Conservation (phyloP, 2,113 vertebrate species). For the Dascyllus trimaculatus region DNA sequence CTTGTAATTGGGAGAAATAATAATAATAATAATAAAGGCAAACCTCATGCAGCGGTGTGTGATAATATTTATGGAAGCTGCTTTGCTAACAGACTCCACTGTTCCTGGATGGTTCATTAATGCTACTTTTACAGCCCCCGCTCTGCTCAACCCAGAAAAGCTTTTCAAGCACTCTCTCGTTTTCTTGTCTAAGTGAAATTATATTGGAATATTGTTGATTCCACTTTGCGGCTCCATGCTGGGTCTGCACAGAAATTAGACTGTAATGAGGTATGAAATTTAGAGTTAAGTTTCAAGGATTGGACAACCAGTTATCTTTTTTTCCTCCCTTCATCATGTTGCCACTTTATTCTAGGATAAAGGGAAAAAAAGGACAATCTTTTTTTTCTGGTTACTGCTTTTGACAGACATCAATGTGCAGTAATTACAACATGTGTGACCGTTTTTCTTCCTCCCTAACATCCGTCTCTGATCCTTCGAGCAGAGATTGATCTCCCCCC, state of each 20-base stretch:
- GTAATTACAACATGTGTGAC: conserved; percentile 52
- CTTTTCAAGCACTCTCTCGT: conserved; percentile 38
- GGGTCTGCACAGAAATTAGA: conserved; percentile 59
- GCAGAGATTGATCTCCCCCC: conserved; percentile 79
- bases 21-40: conserved; percentile 41
- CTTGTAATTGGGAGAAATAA: conserved; percentile 47
- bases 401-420: conserved; percentile 54
- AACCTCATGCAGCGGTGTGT: conserved; percentile 39
- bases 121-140: conserved; percentile 49
- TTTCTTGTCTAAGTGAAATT: conserved; percentile 61
- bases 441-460: conserved; percentile 31
- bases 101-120: conserved; percentile 69
- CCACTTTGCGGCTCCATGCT: conserved; percentile 58
- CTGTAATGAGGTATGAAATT: conserved; percentile 73
- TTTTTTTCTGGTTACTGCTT: conserved; percentile 40
- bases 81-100: conserved; percentile 64
- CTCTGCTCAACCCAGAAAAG: conserved; percentile 37
- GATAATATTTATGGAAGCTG: conserved; percentile 61
- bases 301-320: conserved; percentile 48
- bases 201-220: conserved; percentile 66
- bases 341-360: conserved; percentile 55
- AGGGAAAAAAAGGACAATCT: conserved; percentile 30
- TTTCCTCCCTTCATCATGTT: conserved; percentile 30
- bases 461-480: conserved; percentile 19
- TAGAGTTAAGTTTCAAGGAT: conserved; percentile 55